Evolutionary conservation across 2,888 invertebrate species (phyloP).

Genomic region (Andrena camellia): DNA sequence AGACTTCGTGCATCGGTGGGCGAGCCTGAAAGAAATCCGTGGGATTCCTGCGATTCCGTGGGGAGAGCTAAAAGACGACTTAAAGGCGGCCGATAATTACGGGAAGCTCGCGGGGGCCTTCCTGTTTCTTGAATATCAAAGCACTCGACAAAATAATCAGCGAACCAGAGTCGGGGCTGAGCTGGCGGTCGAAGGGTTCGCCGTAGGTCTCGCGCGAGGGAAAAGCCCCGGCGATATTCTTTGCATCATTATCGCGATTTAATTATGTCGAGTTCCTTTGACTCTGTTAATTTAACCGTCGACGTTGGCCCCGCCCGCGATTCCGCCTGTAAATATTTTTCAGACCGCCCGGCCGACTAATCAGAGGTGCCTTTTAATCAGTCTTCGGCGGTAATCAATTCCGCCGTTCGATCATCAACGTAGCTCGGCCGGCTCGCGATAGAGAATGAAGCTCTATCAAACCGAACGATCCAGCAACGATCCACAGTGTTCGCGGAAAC

Average conservation of each 20-base stretch:
- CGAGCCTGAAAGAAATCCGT: constrained; percentile 44
- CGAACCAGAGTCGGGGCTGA: constrained; percentile 62
- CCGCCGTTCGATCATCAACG: constrained; percentile 19
- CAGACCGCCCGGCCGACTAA: constrained; percentile 50
- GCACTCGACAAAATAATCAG: constrained; percentile 78
- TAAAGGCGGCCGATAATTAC: constrained; percentile 73
- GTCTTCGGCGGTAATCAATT: constrained; percentile 51
- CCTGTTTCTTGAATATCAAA: constrained; percentile 77
- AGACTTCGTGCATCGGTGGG: constrained; percentile 3
- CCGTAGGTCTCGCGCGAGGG: constrained; percentile 36
- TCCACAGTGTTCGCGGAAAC: background rate
- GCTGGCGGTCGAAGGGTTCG: constrained; percentile 70
- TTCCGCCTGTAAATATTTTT: constrained; percentile 72
- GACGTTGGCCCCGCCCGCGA: constrained; percentile 25
- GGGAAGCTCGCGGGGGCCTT: constrained; percentile 68
- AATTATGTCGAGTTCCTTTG: constrained; percentile 81
- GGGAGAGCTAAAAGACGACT: constrained; percentile 49
- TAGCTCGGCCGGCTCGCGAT: background rate
- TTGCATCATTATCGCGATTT: constrained; percentile 82
- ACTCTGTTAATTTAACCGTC: constrained; percentile 78
- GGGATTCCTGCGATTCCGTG: constrained; percentile 27
- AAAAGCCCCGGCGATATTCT: constrained; percentile 74
- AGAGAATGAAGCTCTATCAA: background rate
- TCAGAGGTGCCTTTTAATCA: constrained; percentile 75
- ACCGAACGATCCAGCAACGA: background rate